Conservation (phyloP, 2,113 vertebrate genomes). For the Nycticorax nycticorax region DNA sequence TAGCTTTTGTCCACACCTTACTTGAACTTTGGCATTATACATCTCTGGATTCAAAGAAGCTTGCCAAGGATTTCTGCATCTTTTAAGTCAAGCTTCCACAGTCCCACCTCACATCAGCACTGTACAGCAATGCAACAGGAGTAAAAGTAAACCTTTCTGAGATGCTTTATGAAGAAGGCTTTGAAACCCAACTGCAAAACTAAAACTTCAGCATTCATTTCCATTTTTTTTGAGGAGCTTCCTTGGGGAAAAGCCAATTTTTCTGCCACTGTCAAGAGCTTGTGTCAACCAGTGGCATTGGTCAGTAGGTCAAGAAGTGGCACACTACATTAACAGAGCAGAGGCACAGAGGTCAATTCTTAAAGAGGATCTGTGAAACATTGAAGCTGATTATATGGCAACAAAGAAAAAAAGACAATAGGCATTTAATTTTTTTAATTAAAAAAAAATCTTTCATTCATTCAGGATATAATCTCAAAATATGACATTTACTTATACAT, state of each 20-base stretch:
- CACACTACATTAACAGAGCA: background rate
- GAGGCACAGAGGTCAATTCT: background rate
- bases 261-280: background rate
- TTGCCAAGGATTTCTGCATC: background rate
- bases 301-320: background rate
- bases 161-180: background rate
- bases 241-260: background rate
- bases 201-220: background rate
- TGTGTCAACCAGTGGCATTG: background rate
- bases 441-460: background rate
- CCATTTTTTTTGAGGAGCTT: background rate
- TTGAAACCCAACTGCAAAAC: background rate
- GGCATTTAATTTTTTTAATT: background rate
- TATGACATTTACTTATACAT: constrained; percentile 7
- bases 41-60: background rate
- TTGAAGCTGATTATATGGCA: background rate
- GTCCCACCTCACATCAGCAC: background rate
- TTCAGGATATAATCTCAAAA: constrained; percentile 13
- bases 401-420: background rate
- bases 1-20: background rate
- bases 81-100: background rate
- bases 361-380: background rate
- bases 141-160: background rate
- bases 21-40: background rate
- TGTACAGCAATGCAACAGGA: background rate